phyloP scores from a whole-genome alignment of 2,888 invertebrate species.

The Venusia cambrica region DNA sequence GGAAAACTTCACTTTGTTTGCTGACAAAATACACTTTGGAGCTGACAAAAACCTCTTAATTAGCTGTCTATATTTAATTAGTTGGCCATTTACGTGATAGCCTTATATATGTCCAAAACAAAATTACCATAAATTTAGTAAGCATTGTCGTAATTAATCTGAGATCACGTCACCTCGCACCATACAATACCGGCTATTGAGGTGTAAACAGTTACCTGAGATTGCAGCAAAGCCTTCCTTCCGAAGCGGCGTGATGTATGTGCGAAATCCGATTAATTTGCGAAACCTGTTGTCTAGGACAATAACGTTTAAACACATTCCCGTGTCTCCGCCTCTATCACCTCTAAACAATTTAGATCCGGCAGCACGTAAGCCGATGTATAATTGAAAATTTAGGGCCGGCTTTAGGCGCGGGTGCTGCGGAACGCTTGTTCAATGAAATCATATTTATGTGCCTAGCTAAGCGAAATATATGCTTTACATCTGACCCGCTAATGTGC shows the following conservation, averaged over 20 bases:
- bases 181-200: constrained; percentile 31
- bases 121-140: constrained; percentile 18
- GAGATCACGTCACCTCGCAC: constrained; percentile 13
- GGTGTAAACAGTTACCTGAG: constrained; percentile 33
- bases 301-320: constrained; percentile 63
- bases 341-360: constrained; percentile 48
- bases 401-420: constrained; percentile 10
- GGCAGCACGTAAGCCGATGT: constrained; percentile 35
- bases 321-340: constrained; percentile 44
- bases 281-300: constrained; percentile 58
- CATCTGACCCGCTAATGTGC: constrained; percentile 7
- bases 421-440: constrained; percentile 12
- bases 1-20: too few relatives aligned
- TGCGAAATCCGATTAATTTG: constrained; percentile 67
- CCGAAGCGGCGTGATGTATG: constrained; percentile 54
- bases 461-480: constrained; percentile 17
- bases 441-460: constrained; percentile 10
- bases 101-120: constrained; percentile 2
- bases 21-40: too few relatives aligned
- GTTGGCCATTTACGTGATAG: too few relatives aligned
- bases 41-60: too few relatives aligned
- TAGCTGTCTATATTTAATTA: too few relatives aligned
- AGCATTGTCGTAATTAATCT: constrained; percentile 21
- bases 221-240: constrained; percentile 38
- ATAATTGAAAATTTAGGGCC: constrained; percentile 42